A percentile compares a stretch with the other conserved stretches of the same genome.
Evolutionary conservation across 2,797 vertebrate genomes (phyloP).

Genomic region (Melanotaenia maccullochi): DNA sequence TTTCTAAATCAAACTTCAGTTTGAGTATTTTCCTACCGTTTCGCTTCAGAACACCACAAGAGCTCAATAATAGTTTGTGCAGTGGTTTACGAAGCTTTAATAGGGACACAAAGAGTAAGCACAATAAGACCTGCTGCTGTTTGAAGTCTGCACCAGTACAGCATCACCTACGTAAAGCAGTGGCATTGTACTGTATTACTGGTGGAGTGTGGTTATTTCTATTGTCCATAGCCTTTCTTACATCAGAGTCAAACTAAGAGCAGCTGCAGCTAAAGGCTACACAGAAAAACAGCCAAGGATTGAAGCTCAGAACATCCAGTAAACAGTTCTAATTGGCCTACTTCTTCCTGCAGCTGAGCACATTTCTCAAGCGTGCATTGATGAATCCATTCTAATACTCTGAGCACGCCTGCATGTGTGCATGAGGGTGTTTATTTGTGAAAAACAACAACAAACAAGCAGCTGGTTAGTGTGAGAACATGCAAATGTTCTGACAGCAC

Average conservation of each 20-base stretch:
- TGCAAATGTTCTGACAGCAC: no score
- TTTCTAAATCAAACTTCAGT: no score
- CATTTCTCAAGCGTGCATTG: slow-evolving; percentile 13
- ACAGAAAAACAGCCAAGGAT: background rate
- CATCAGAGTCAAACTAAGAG: slow-evolving; percentile 30
- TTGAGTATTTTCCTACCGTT: no score
- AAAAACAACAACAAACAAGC: slow-evolving; percentile 1
- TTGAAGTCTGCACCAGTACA: no score
- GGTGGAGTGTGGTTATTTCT: slow-evolving; percentile 22
- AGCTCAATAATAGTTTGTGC: no score
- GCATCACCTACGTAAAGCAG: no score
- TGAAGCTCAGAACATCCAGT: slow-evolving; percentile 40
- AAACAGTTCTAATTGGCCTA: slow-evolving; percentile 67
- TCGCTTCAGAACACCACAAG: no score
- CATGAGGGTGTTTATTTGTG: slow-evolving; percentile 29
- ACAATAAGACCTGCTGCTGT: background rate
- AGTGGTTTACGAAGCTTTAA: no score
- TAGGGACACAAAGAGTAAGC: no score
- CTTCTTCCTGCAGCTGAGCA: slow-evolving; percentile 36
- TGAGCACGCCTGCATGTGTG: slow-evolving; percentile 12
- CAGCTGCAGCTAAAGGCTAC: slow-evolving; percentile 5
- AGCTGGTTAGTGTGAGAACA: slow-evolving; percentile 16
- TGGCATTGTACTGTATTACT: background rate
- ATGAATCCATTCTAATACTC: slow-evolving; percentile 31
- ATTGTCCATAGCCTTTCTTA: slow-evolving; percentile 1